Base-by-base conservation (phyloP, 2,113 vertebrate genomes). In the Labeo catla region DNA sequence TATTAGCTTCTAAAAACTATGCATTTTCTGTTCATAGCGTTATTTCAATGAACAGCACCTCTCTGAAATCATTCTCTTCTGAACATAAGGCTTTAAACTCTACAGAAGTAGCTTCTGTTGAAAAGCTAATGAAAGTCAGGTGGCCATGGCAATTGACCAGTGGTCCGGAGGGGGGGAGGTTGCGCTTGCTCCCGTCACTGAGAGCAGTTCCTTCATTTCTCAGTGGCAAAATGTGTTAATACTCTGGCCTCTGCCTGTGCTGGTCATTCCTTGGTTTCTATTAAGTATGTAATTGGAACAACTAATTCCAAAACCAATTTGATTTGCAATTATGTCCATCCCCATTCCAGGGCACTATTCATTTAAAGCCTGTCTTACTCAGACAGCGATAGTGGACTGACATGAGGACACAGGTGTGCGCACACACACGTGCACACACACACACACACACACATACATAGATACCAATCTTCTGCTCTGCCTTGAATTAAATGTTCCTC, bases 271-370 rank as follows among this genome's bases (percentile, higher is more conserved):
- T 70, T 52, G 68, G 68, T 81, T 80, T 84, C 76, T 65, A 89
- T 85, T 87, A 87, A 87, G 73, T 85, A 70, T 82, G 80, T 83
- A 85, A 87, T 87, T 89, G 86, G 86, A 84, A 89, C 84, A 84
- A 87, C 86, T 83, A 81, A 85, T 89, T 89, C 59, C 23, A 82
- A 87, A 86, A 89, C 70, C 86, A 70, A 87, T 87, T 85, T 87
- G 70, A 80, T 89, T 87, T 80, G 66, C 83, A 84, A 89, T 87
- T 89, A 89, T 15, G 63, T 76, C 72, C 21, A 84, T 87, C 57
- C 59, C 73, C 49, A 85, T 73, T 68, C 68, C 57, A 74, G 83
- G 54, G 66, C 79, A 87, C 72, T 87, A 76, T 87, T 87, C 36
- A 85, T 89, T 87, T 85, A 87, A 84, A 84, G 49, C 81, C 73